These are phyloP conservation scores for Zaprionus taronus DNA, from an alignment of 1,140 invertebrate genomes.

Conservation along the genomic window DNA sequence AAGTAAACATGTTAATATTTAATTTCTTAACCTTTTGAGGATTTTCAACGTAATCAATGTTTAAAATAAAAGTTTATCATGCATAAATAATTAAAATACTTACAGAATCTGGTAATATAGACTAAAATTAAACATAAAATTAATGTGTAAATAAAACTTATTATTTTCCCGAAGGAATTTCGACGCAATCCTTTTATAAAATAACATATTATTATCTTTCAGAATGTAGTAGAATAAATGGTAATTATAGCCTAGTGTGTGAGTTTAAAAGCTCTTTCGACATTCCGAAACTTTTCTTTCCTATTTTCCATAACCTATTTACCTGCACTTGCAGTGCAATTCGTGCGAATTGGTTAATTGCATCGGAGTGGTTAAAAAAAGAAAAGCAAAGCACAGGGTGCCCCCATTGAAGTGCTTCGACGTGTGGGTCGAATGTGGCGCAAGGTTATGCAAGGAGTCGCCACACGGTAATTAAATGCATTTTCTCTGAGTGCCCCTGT, in stretches of 20 bases:
- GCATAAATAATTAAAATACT: too few relatives aligned
- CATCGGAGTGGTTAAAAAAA: not conserved
- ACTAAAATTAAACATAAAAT: too few relatives aligned
- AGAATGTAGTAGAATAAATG: too few relatives aligned
- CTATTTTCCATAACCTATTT: not conserved
- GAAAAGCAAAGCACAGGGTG: not conserved
- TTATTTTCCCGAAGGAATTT: too few relatives aligned
- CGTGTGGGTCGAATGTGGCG: slow-evolving; percentile 23
- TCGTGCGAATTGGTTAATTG: slow-evolving; percentile 7
- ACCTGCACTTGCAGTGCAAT: not conserved
- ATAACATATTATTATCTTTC: not conserved
- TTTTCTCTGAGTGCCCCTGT: slow-evolving; percentile 1
- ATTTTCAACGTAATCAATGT: too few relatives aligned
- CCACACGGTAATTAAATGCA: slow-evolving; percentile 45
- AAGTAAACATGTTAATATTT: too few relatives aligned
- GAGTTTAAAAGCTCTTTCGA: not conserved
- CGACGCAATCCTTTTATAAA: not conserved
- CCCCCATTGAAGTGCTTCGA: slow-evolving; percentile 1
- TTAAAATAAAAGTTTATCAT: too few relatives aligned
- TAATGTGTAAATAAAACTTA: too few relatives aligned
- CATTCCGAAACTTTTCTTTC: not conserved
- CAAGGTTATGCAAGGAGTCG: slow-evolving; percentile 44
- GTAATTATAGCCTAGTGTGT: too few relatives aligned
- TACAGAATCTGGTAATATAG: too few relatives aligned
- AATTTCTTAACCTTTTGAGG: too few relatives aligned